Evolutionary conservation across 2,888 invertebrate species (phyloP).

Genomic region (Lasioglossum vierecki): DNA sequence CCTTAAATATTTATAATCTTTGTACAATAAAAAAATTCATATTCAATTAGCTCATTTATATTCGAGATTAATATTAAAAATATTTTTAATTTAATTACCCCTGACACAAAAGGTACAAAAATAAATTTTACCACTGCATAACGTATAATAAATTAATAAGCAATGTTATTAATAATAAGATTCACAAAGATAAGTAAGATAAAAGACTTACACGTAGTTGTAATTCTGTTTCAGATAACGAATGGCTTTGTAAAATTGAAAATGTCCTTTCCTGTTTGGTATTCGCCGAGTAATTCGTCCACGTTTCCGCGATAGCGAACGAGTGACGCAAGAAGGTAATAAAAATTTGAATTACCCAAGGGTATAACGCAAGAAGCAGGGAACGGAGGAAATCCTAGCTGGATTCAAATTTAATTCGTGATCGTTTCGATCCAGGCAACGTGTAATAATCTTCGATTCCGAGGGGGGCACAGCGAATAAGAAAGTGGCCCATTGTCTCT

Average conservation of each 20-base stretch:
- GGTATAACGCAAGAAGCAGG: constrained; percentile 23
- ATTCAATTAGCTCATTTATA: no score
- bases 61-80: no score
- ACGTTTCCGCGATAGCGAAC: background rate
- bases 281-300: background rate
- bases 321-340: background rate
- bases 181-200: no score
- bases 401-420: constrained; percentile 67
- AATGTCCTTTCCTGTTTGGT: background rate
- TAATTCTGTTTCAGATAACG: background rate
- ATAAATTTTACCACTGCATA: no score
- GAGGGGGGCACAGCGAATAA: constrained; percentile 47
- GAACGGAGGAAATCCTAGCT: constrained; percentile 23
- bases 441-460: constrained; percentile 63
- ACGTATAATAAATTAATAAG: no score
- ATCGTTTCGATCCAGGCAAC: constrained; percentile 55
- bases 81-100: no score
- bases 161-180: no score
- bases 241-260: background rate
- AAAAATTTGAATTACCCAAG: constrained; percentile 37
- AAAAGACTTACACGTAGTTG: background rate
- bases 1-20: no score
- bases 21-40: no score
- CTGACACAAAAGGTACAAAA: no score
- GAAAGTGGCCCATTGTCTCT: constrained; percentile 64